Percentiles rank a stretch among this genome's conserved stretches.
phyloP scores from a whole-genome alignment of 2,113 vertebrate genomes.

The Cephalopterus ornatus region DNA sequence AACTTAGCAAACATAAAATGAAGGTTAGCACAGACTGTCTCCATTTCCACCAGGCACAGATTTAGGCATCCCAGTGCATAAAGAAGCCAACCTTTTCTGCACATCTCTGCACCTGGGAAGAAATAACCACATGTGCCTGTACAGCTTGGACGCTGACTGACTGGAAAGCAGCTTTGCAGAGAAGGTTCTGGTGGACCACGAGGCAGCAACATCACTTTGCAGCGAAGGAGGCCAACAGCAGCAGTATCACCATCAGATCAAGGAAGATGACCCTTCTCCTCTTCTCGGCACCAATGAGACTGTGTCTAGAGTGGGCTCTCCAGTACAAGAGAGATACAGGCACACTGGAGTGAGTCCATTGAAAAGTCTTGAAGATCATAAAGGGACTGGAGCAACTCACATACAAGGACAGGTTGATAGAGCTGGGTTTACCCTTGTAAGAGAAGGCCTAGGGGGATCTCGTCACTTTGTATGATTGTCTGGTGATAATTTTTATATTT shows the following conservation, averaged over 20 bases:
- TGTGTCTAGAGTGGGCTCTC: background rate
- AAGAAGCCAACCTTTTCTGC: background rate
- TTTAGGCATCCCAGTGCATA: background rate
- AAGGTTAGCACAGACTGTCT: background rate
- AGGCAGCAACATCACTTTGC: background rate
- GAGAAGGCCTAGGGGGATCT: background rate
- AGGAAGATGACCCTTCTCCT: background rate
- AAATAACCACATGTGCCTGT: background rate
- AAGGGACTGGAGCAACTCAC: background rate
- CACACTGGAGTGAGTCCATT: background rate
- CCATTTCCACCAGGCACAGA: background rate
- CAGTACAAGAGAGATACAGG: background rate
- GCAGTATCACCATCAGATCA: background rate
- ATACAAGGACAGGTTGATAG: background rate
- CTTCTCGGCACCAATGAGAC: background rate
- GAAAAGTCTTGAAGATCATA: background rate
- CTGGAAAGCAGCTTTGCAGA: background rate
- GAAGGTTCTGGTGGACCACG: background rate
- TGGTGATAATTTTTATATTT: background rate
- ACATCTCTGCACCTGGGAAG: background rate
- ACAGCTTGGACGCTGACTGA: background rate
- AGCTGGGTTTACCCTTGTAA: background rate
- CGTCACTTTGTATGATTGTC: background rate
- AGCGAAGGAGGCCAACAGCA: background rate
- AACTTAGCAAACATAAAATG: background rate